Evolutionary conservation across 2,888 invertebrate species (phyloP).

Genomic region (Ectropis crepuscularia): DNA sequence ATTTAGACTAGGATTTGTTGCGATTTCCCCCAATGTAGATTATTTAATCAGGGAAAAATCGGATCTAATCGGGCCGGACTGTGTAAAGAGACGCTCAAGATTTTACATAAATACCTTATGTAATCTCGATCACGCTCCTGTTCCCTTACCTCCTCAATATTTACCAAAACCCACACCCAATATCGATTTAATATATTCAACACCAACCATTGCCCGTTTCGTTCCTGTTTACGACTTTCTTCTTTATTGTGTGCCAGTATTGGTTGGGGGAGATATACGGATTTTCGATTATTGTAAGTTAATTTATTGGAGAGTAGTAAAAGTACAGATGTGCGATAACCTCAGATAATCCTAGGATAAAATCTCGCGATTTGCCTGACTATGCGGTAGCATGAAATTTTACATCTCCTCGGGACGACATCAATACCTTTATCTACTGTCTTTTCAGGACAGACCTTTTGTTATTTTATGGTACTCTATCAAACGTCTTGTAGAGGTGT

Average conservation of each 20-base stretch:
- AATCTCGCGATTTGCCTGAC: slow-evolving; percentile 72
- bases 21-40: background rate
- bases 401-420: slow-evolving; percentile 53
- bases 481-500: too few species aligned
- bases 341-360: slow-evolving; percentile 75
- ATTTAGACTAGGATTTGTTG: too few species aligned
- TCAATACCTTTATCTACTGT: slow-evolving; percentile 48
- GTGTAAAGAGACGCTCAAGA: slow-evolving; percentile 50
- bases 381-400: slow-evolving; percentile 64
- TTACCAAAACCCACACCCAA: slow-evolving; percentile 18
- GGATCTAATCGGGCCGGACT: slow-evolving; percentile 42
- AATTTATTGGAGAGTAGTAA: slow-evolving; percentile 48
- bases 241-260: slow-evolving; percentile 28
- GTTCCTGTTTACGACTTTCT: background rate
- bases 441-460: slow-evolving; percentile 28
- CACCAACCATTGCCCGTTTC: slow-evolving; percentile 43
- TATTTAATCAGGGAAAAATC: background rate
- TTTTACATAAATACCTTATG: slow-evolving; percentile 76
- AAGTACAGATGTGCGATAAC: slow-evolving; percentile 71
- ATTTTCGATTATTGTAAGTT: slow-evolving; percentile 26
- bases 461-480: background rate
- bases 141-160: slow-evolving; percentile 43
- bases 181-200: slow-evolving; percentile 6
- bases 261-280: slow-evolving; percentile 35
- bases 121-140: slow-evolving; percentile 70